These are phyloP conservation scores for Endotricha flammealis DNA, from an alignment of 2,888 invertebrate species.

Conservation along the genomic window DNA sequence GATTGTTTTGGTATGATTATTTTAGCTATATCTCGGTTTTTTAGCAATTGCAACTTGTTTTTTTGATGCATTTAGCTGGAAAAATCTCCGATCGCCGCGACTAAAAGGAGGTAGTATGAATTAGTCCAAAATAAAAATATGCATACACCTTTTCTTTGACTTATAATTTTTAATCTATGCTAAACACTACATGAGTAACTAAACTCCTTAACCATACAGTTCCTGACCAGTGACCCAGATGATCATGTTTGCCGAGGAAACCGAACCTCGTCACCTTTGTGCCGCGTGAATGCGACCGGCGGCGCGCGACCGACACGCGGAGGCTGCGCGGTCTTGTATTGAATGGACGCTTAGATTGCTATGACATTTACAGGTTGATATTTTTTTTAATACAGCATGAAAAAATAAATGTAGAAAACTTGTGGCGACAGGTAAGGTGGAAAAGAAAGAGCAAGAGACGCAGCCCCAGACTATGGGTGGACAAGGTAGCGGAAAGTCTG, in stretches of 20 bases:
- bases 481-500: not conserved
- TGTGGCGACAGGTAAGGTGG: not conserved
- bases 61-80: too few species aligned
- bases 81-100: too few species aligned
- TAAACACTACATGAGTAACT: too few species aligned
- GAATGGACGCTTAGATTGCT: constrained; percentile 9
- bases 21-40: too few species aligned
- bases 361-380: not conserved
- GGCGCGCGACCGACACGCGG: constrained; percentile 6
- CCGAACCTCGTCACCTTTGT: constrained; percentile 3
- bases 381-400: constrained; percentile 4
- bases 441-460: too few species aligned
- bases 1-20: too few species aligned
- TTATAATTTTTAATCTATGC: too few species aligned
- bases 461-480: not conserved
- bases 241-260: constrained; percentile 5
- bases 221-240: constrained; percentile 8
- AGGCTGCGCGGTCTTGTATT: constrained; percentile 4
- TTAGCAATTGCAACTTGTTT: too few species aligned
- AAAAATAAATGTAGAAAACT: not conserved
- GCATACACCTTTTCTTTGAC: too few species aligned
- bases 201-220: not conserved
- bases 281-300: constrained; percentile 4
- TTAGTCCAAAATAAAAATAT: too few species aligned
- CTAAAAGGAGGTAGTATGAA: too few species aligned